Evolutionary conservation across 2,888 invertebrate species (phyloP).

Genomic region (Leptinotarsa juncta): DNA sequence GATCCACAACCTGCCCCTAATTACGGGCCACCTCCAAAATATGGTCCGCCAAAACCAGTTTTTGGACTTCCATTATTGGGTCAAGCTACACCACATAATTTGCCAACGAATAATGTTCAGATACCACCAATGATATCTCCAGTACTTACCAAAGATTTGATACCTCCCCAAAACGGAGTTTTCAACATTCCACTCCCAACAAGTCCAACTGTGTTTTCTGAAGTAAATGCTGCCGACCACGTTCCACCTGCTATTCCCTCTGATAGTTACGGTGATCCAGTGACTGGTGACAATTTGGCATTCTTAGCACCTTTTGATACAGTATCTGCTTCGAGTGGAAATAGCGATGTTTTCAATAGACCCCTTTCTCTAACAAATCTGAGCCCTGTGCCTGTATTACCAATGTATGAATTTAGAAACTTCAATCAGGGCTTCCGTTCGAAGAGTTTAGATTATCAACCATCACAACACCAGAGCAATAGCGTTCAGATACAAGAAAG

Average conservation of each 20-base stretch:
- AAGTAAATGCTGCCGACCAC: neutral
- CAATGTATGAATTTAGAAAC: conserved; percentile 70
- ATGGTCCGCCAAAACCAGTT: neutral
- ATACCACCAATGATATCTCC: neutral
- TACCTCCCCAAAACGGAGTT: neutral
- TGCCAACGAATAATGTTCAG: neutral
- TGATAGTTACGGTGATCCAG: conserved; percentile 63
- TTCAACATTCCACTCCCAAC: conserved; percentile 27
- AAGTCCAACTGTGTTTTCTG: conserved; percentile 21
- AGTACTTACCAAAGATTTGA: neutral
- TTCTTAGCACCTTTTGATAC: conserved; percentile 53
- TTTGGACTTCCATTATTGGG: neutral
- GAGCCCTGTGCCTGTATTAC: conserved; percentile 64
- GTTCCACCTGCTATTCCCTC: conserved; percentile 56
- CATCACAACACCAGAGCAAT: conserved; percentile 47
- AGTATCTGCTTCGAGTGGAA: conserved; percentile 53
- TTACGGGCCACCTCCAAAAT: conserved; percentile 23
- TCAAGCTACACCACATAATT: neutral
- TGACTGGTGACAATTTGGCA: conserved; percentile 59
- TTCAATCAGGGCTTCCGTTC: conserved; percentile 65
- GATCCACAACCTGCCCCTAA: conserved; percentile 3
- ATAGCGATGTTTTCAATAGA: conserved; percentile 43
- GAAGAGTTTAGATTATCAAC: conserved; percentile 14
- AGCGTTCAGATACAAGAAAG: conserved; percentile 73
- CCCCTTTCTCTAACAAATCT: conserved; percentile 75